Base-by-base conservation (phyloP, 2,113 vertebrate genomes). In the Paratilapia polleni region DNA sequence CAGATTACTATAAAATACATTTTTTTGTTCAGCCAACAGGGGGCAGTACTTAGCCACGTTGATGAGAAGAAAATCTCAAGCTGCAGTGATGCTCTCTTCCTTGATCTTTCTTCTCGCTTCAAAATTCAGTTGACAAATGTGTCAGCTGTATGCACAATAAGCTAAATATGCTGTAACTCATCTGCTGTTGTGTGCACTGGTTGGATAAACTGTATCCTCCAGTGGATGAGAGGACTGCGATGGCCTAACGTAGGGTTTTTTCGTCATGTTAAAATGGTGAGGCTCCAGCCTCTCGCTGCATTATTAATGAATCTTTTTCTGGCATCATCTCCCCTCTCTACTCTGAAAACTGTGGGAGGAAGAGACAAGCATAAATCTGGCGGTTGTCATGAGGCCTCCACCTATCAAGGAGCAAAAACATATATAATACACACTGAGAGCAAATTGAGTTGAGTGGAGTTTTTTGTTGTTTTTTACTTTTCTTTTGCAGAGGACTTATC, bases 291-390 rank as follows among this genome's bases (percentile, higher is more conserved):
- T 89, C 81, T 74, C 64, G 4, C 86, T 93, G 92, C 91, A 95
- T 95, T 93, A 95, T 94, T 95, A 91, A 95, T 94, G 87, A 92
- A 59, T 91, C 82, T 85, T 91, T 93, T 94, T 93, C 90, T 90
- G 90, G 90, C 88, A 91, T 85, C 89, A 89, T 91, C 81, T 88
- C 64, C 49, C 81, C 64, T 84, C 84, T 88, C 87, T 89, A 83
- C 54, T 81, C 73, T 87, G 85, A 86, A 91, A 90, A 93, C 77
- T 79, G 84, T 86, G 85, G 58, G 83, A 85, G 75, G 79, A 79
- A 77, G 59, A 78, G 80, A 82, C 64, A 12, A 60, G 80, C 82
- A 90, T 88, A 78, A 88, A 91, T 93, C 81, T 87, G 64, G 28
- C 60, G 20, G 19, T 83, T 88, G 82, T 81, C 60, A 78, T 84